Percentiles rank a stretch among this genome's conserved stretches.
Evolutionary conservation across 2,888 invertebrate genomes (phyloP).

Genomic region (Xanthorhoe spadicearia): DNA sequence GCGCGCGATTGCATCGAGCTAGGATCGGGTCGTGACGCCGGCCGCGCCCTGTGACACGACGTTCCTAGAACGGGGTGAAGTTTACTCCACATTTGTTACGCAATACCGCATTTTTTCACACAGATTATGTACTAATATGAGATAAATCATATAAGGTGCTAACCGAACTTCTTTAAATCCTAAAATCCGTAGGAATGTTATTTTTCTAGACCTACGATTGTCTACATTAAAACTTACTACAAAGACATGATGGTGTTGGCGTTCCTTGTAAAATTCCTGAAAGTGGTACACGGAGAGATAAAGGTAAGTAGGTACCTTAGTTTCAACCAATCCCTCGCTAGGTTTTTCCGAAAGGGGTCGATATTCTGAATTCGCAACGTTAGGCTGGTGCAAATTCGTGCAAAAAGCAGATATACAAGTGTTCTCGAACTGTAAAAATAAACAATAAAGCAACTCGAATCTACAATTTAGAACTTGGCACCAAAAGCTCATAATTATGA

Average conservation of each 20-base stretch:
- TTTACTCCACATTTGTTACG: slow-evolving; percentile 49
- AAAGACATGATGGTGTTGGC: no score
- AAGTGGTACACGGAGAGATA: no score
- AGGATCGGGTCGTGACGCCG: slow-evolving; percentile 58
- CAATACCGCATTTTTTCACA: slow-evolving; percentile 43
- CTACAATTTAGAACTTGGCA: no score
- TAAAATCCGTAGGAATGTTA: no score
- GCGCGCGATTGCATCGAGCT: slow-evolving; percentile 56
- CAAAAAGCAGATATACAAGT: slow-evolving; percentile 57
- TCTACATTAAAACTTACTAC: no score
- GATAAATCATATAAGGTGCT: no score
- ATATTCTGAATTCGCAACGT: slow-evolving; percentile 9
- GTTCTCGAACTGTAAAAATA: slow-evolving; percentile 41
- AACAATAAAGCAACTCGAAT: neutral
- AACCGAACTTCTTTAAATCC: no score
- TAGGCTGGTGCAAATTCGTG: slow-evolving; percentile 40
- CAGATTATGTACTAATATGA: neutral
- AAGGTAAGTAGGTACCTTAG: no score
- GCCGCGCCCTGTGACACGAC: slow-evolving; percentile 49
- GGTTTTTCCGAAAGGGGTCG: slow-evolving; percentile 10
- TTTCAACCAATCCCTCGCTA: neutral
- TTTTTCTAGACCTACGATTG: no score
- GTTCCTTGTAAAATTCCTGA: no score
- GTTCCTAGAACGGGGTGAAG: slow-evolving; percentile 42
- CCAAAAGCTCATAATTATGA: no score